phyloP scores from a whole-genome alignment of 64 coral and sea anemone genomes.

The Stylophora pistillata region DNA sequence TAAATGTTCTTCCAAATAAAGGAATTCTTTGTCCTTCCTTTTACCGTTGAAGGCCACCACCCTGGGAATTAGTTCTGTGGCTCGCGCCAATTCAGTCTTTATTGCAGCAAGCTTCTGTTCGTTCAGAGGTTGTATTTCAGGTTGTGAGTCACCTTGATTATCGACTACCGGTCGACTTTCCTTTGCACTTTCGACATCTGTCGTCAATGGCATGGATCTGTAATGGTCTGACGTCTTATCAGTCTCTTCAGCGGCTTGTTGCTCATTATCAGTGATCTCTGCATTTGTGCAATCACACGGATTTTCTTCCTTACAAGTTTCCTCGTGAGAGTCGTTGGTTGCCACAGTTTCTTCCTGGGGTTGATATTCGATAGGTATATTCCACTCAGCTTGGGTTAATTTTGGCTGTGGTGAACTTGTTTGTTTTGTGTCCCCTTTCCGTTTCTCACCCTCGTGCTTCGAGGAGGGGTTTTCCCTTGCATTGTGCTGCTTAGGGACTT shows the following conservation, averaged over 20 bases:
- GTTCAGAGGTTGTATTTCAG: background rate
- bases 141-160: background rate
- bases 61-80: conserved; percentile 34
- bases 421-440: background rate
- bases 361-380: background rate
- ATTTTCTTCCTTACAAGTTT: background rate
- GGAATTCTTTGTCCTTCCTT: conserved; percentile 45
- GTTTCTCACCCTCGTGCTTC: background rate
- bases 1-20: conserved; percentile 69
- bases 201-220: background rate
- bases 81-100: conserved; percentile 37
- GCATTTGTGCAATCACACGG: background rate
- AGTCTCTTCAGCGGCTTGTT: background rate
- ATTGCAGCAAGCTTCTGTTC: conserved; percentile 35
- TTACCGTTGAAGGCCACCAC: conserved; percentile 50
- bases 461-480: conserved; percentile 19
- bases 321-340: background rate
- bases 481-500: background rate
- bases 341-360: background rate
- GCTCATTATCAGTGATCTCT: too few species aligned
- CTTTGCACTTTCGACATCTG: background rate
- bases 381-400: background rate
- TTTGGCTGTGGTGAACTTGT: background rate
- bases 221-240: background rate
- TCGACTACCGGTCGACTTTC: background rate